Conservation (phyloP, 2,888 invertebrate species). For the Drosophila recens region DNA sequence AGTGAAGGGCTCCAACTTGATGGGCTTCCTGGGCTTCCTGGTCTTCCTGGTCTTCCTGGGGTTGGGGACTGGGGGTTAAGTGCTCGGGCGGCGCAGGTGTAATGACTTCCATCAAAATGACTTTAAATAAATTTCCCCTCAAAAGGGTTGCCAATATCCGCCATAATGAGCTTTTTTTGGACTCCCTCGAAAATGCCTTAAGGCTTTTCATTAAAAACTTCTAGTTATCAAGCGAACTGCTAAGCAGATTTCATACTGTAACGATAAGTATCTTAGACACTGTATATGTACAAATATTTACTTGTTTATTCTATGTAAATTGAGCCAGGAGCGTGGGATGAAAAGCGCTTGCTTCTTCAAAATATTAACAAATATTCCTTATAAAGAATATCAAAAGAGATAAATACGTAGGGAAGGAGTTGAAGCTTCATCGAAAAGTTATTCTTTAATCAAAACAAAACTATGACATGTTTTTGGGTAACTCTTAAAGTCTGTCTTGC, state of each 20-base stretch:
- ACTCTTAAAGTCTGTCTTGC: conserved; percentile 28
- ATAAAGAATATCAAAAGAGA: neutral
- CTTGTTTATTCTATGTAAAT: conserved; percentile 20
- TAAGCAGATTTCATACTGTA: conserved; percentile 27
- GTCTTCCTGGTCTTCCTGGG: neutral
- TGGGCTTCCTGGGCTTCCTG: neutral
- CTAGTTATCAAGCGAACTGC: conserved; percentile 20
- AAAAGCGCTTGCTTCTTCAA: conserved; percentile 3
- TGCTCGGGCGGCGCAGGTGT: conserved; percentile 55
- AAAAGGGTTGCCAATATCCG: conserved; percentile 42
- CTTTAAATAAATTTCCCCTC: conserved; percentile 39
- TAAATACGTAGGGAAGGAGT: neutral
- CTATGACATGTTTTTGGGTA: neutral
- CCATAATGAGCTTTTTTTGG: conserved; percentile 43
- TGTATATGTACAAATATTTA: conserved; percentile 29
- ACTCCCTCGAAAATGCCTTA: conserved; percentile 7
- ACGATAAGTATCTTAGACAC: conserved; percentile 43
- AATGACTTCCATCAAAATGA: conserved; percentile 51
- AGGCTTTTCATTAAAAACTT: conserved; percentile 54
- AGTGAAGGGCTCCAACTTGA: conserved; percentile 24
- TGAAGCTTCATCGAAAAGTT: neutral
- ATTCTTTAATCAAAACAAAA: neutral
- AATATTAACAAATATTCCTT: neutral
- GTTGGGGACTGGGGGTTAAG: conserved; percentile 36
- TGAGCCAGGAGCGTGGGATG: neutral